Conservation (phyloP, 2,797 vertebrate genomes). For the Rachycentron canadum region DNA sequence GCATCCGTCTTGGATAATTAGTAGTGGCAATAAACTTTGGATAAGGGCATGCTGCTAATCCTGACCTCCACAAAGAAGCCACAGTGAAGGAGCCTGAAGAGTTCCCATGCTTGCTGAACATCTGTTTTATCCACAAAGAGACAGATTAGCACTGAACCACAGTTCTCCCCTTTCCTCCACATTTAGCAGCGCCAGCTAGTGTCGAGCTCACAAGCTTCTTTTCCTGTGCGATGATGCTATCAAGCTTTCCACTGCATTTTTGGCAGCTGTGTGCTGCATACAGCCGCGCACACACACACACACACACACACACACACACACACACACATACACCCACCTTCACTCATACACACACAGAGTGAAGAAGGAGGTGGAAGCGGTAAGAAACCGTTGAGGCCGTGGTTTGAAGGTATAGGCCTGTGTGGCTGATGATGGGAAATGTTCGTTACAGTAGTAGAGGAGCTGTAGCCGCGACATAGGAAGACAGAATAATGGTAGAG, state of each 20-base stretch:
- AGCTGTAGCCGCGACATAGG: conserved; percentile 41
- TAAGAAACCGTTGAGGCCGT: conserved; percentile 92
- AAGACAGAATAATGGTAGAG: conserved; percentile 28
- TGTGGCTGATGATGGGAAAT: conserved; percentile 94
- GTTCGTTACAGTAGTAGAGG: conserved; percentile 87
- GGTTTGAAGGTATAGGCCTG: conserved; percentile 91
- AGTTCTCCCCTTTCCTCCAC: conserved; percentile 63
- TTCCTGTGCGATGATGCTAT: conserved; percentile 88
- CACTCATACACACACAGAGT: conserved; percentile 57
- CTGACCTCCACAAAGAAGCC: conserved; percentile 66
- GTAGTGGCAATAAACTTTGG: conserved; percentile 52
- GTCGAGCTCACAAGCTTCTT: conserved; percentile 63
- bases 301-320: conserved; percentile 33
- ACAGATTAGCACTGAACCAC: conserved; percentile 71
- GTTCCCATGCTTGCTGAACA: conserved; percentile 73
- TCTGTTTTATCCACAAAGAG: conserved; percentile 75
- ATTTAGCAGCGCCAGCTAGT: conserved; percentile 69
- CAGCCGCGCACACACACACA: conserved; percentile 45
- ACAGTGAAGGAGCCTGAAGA: conserved; percentile 58
- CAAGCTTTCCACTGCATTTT: conserved; percentile 77
- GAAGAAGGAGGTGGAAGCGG: conserved; percentile 92
- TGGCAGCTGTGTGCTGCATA: conserved; percentile 79
- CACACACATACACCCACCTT: conserved; percentile 59
- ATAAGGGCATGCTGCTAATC: conserved; percentile 30
- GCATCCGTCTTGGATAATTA: conserved; percentile 61